A percentile compares a stretch with the other conserved stretches of the same genome.
Evolutionary conservation across 2,888 invertebrate species (phyloP).

Genomic region (Zootermopsis nevadensis): DNA sequence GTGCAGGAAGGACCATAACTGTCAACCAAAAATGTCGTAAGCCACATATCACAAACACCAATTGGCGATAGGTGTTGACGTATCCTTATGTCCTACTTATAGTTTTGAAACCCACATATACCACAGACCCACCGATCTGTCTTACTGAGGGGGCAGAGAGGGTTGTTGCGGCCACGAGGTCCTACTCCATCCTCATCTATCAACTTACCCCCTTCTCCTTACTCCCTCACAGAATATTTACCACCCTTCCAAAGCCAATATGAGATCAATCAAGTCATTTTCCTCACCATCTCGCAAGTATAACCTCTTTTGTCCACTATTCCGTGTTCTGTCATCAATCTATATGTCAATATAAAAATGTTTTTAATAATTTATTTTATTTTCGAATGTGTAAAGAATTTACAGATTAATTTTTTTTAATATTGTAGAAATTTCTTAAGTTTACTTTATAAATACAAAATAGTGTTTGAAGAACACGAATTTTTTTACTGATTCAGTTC

Average conservation of each 20-base stretch:
- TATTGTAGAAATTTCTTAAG: neutral
- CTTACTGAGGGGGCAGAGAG: constrained; percentile 29
- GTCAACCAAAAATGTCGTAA: neutral
- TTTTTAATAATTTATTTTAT: neutral
- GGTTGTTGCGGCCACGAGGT: constrained; percentile 30
- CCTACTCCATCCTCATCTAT: constrained; percentile 39
- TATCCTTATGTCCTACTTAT: constrained; percentile 23
- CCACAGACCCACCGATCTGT: constrained; percentile 19
- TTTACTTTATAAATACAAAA: too few species aligned
- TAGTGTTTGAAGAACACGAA: too few species aligned
- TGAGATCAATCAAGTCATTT: constrained; percentile 41
- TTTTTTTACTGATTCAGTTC: too few species aligned
- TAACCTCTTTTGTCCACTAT: constrained; percentile 34
- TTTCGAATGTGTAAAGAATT: neutral
- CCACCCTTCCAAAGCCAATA: constrained; percentile 35
- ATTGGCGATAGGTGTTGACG: constrained; percentile 7
- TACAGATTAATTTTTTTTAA: neutral
- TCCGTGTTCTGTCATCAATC: constrained; percentile 8
- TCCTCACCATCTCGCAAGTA: constrained; percentile 26
- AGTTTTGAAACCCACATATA: neutral
- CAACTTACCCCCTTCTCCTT: constrained; percentile 26
- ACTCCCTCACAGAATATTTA: constrained; percentile 32
- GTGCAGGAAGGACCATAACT: neutral
- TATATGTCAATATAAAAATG: neutral
- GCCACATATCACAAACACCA: neutral